phyloP scores from a whole-genome alignment of 1,140 invertebrate species.

The Metaphire vulgaris region DNA sequence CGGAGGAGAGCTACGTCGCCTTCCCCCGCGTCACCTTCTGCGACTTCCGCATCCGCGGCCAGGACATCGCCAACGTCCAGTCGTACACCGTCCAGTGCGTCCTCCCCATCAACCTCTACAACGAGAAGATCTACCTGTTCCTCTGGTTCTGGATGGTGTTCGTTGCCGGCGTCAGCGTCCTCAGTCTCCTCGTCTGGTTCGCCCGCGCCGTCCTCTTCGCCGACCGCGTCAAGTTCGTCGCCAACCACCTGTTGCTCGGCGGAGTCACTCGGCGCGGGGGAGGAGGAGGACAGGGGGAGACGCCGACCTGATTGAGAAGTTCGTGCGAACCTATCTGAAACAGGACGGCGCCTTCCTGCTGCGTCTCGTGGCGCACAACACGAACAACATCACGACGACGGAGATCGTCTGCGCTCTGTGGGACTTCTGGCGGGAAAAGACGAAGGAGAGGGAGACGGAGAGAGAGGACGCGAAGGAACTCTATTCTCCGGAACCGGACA shows the following conservation, averaged over 20 bases:
- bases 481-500: not conserved
- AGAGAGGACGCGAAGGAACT: not conserved
- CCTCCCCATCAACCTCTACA: constrained; percentile 40
- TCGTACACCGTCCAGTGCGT: constrained; percentile 39
- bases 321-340: constrained; percentile 38
- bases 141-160: constrained; percentile 48
- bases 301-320: not conserved
- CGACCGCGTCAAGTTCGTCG: constrained; percentile 22
- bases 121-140: constrained; percentile 49
- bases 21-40: constrained; percentile 58
- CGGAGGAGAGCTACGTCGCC: constrained; percentile 31
- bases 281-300: not conserved
- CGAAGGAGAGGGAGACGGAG: not conserved
- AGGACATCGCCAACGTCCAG: constrained; percentile 52
- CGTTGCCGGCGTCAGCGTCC: constrained; percentile 27
- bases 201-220: not conserved
- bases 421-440: constrained; percentile 28
- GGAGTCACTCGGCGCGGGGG: not conserved
- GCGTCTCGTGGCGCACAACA: constrained; percentile 44
- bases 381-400: constrained; percentile 44
- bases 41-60: constrained; percentile 54
- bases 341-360: constrained; percentile 48
- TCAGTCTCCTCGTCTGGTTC: constrained; percentile 28
- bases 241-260: constrained; percentile 25
- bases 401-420: constrained; percentile 43